These are phyloP conservation scores for Dicycla oo DNA, from an alignment of 2,888 invertebrate species.

Conservation along the genomic window DNA sequence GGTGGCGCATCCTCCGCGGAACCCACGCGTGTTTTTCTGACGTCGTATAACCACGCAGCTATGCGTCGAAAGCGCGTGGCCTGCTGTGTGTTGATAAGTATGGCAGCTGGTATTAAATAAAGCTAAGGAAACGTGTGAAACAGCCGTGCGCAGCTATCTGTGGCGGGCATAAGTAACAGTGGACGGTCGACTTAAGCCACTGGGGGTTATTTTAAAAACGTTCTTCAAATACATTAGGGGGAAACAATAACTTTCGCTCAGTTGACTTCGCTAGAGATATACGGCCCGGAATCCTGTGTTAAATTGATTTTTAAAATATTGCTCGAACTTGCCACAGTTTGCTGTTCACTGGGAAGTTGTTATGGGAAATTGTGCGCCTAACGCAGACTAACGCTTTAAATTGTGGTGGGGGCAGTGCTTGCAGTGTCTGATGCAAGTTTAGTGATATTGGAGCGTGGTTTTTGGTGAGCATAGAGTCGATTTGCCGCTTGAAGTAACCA, in stretches of 20 bases:
- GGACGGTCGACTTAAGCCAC: constrained; percentile 29
- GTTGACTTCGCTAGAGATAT: constrained; percentile 61
- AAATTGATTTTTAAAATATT: constrained; percentile 69
- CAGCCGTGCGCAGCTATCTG: no score
- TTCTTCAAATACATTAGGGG: constrained; percentile 63
- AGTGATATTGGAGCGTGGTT: background rate
- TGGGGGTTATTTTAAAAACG: constrained; percentile 58
- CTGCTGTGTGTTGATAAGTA: no score
- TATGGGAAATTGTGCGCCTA: constrained; percentile 58
- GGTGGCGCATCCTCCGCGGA: no score
- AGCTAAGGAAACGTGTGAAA: no score
- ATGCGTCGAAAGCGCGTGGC: no score
- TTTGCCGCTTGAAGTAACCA: constrained; percentile 15
- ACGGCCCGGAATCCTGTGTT: constrained; percentile 56
- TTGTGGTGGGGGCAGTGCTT: constrained; percentile 6
- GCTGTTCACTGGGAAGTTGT: constrained; percentile 55
- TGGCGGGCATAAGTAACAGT: background rate
- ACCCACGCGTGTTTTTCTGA: no score
- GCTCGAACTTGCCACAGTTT: constrained; percentile 53
- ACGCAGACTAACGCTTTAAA: constrained; percentile 27
- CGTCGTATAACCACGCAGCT: no score
- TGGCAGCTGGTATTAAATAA: no score
- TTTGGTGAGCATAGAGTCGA: background rate
- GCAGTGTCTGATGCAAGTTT: constrained; percentile 18
- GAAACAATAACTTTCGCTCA: constrained; percentile 69